Base-by-base conservation (phyloP, 1,140 invertebrate species). In the Drosophila parabipectinata region DNA sequence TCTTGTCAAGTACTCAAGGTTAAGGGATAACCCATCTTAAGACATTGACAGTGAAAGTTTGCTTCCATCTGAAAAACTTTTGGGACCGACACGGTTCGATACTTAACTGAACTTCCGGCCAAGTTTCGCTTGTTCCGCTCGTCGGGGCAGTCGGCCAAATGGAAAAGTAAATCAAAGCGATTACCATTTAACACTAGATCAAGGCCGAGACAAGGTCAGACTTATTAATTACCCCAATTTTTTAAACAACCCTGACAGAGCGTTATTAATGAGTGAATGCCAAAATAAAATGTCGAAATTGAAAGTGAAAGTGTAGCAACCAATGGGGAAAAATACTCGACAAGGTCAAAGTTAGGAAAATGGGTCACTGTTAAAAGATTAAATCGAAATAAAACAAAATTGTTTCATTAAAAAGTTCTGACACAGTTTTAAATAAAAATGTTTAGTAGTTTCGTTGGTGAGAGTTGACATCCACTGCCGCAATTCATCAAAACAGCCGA, bases 221-320 rank as follows among this genome's bases (percentile, higher is more conserved):
- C 51, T 68, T 68, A 81, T 85, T 81, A 85, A 87, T 87, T 87
- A 67, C 73, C 63, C 44, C 37, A 57, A 60, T 63, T 61, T 78
- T 61, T 75, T 81, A 66, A 77, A 77, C 57, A 44, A 45, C 39
- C 56, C 39, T 37, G 45, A 8, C 24, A 44, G 50, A 7, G 39
- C 15, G 54, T 44, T 60, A 75, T 78, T 67, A 77, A 69, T 66
- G 62, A 44, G 41, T 12, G n/a, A 45, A 51, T 48, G 10, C 34
- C 9, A 7, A 18, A 14, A 14, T 15, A 3, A 34, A 37, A 28
- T 41, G 30, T 55, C 5, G 6, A 54, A 45, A 39, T 53, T n/a
- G n/a, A 58, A 52, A 26, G 3, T 14, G 41, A 53, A 44, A 5
- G 21, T 48, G 32, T 8, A 32, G 39, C 37, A 55, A 51, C 32